These are phyloP conservation scores for Heliconius charithonia DNA, from an alignment of 2,888 invertebrate genomes.

Conservation along the genomic window DNA sequence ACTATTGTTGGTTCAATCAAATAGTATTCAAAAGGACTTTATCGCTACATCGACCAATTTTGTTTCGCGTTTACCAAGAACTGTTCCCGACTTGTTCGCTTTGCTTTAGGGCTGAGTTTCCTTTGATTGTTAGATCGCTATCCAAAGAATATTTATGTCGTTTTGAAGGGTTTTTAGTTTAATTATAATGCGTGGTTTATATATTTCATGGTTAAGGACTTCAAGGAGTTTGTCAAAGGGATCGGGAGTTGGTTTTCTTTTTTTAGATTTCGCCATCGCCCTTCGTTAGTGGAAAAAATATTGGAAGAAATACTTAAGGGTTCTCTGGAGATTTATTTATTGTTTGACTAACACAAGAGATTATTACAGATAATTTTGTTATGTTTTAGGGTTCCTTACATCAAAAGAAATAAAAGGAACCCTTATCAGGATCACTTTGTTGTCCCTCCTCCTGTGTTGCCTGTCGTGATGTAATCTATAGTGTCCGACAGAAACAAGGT, in stretches of 20 bases:
- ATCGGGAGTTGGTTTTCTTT: slow-evolving; percentile 27
- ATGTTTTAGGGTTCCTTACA: too few species aligned
- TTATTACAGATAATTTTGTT: too few species aligned
- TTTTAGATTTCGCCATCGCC: slow-evolving; percentile 1
- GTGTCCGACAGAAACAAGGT: too few species aligned
- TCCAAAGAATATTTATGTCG: background rate
- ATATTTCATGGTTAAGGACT: slow-evolving; percentile 40
- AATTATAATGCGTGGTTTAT: slow-evolving; percentile 46
- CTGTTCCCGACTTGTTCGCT: slow-evolving; percentile 5
- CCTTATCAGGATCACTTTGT: too few species aligned
- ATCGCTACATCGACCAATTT: slow-evolving; percentile 39
- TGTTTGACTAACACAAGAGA: too few species aligned
- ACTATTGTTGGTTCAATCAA: slow-evolving; percentile 43
- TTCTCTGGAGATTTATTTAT: background rate
- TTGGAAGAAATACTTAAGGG: slow-evolving; percentile 2
- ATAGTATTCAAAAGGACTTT: slow-evolving; percentile 44
- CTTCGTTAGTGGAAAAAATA: slow-evolving; percentile 21
- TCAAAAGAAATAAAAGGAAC: too few species aligned
- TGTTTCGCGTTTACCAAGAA: slow-evolving; percentile 1
- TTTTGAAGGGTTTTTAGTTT: slow-evolving; percentile 42
- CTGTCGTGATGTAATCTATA: too few species aligned
- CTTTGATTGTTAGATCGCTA: background rate
- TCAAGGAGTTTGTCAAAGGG: slow-evolving; percentile 26
- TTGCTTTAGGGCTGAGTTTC: slow-evolving; percentile 16
- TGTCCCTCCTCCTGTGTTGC: too few species aligned